Conservation (phyloP, 1,140 invertebrate species). For the Bombus terrestris region DNA sequence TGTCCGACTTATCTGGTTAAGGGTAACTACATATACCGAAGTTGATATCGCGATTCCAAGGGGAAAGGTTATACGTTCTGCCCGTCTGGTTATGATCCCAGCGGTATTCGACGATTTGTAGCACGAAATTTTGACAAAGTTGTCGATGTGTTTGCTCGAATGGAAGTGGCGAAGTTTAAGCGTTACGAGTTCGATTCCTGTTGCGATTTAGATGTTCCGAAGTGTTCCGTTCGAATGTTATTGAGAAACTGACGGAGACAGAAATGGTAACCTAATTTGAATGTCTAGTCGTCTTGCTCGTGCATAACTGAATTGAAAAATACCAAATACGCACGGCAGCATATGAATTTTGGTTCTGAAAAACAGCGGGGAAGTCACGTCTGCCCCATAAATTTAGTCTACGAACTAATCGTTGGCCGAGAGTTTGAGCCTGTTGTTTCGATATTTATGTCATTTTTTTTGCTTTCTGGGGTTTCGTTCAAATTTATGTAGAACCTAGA, state of each 20-base stretch:
- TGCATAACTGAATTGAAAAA: neutral
- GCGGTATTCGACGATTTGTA: neutral
- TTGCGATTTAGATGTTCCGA: neutral
- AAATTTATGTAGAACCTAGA: neutral
- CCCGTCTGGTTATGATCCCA: neutral
- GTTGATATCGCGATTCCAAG: neutral
- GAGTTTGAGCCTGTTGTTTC: too few species aligned
- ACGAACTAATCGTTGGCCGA: too few species aligned
- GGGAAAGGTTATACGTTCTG: neutral
- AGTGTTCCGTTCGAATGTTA: neutral
- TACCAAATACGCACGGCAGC: neutral
- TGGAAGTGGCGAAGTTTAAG: neutral
- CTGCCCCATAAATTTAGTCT: too few species aligned
- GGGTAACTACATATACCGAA: too few species aligned
- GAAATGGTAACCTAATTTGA: neutral
- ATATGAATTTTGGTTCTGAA: too few species aligned
- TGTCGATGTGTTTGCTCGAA: neutral
- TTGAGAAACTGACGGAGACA: neutral
- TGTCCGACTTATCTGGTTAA: too few species aligned
- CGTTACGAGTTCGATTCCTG: neutral
- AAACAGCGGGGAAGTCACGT: too few species aligned
- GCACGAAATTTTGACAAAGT: neutral
- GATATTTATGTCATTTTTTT: too few species aligned
- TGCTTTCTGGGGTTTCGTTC: too few species aligned
- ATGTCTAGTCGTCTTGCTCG: neutral